These are phyloP conservation scores for Oscheius sp. DNA, from an alignment of 2,888 invertebrate genomes.

Conservation along the genomic window DNA sequence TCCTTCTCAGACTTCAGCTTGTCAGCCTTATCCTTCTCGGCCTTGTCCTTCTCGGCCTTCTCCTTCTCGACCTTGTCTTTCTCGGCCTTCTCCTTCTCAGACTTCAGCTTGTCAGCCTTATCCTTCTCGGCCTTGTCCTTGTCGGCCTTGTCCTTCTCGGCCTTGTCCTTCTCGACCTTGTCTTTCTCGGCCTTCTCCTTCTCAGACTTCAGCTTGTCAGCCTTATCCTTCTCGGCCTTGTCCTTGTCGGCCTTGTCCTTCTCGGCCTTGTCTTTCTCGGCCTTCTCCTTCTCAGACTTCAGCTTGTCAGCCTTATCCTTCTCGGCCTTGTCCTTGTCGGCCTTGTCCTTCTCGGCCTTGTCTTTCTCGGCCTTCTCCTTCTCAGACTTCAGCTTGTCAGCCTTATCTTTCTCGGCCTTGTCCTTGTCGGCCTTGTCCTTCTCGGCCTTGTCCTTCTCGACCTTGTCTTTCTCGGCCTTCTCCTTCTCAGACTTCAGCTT, in stretches of 20 bases:
- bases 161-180: conserved; percentile 1
- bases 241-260: conserved; percentile 8
- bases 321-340: conserved; percentile 7
- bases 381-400: not conserved
- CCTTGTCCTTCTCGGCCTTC: conserved; percentile 12
- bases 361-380: conserved; percentile 9
- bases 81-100: conserved; percentile 14
- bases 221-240: conserved; percentile 4
- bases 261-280: conserved; percentile 2
- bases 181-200: conserved; percentile 13
- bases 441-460: conserved; percentile 7
- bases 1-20: conserved; percentile 10
- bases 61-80: conserved; percentile 2
- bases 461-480: conserved; percentile 6
- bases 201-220: conserved; percentile 4
- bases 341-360: not conserved
- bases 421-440: conserved; percentile 1
- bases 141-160: conserved; percentile 19
- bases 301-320: conserved; percentile 5
- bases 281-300: not conserved
- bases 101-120: not conserved
- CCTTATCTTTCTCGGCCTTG: conserved; percentile 3
- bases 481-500: not conserved
- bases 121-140: conserved; percentile 1
- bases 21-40: not conserved